Conservation (phyloP, 2,113 vertebrate species). For the Plotosus lineatus region DNA sequence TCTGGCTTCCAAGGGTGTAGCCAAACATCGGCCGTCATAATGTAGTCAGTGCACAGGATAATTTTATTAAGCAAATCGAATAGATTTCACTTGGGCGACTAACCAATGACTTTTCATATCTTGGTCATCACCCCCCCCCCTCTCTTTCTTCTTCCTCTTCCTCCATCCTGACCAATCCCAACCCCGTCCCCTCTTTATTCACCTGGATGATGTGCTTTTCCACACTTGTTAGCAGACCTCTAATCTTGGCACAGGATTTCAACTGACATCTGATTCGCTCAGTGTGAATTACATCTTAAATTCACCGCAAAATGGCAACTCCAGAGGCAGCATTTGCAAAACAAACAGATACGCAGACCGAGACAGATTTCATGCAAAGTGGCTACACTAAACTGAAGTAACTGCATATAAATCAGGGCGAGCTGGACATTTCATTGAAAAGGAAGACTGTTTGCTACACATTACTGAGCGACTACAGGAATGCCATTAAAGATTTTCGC, state of each 20-base stretch:
- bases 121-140: slow-evolving; percentile 25
- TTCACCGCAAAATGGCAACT: slow-evolving; percentile 38
- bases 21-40: slow-evolving; percentile 58
- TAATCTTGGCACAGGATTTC: slow-evolving; percentile 33
- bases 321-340: slow-evolving; percentile 31
- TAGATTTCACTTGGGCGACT: slow-evolving; percentile 63
- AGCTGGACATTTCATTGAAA: neutral
- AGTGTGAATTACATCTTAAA: slow-evolving; percentile 25
- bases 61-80: slow-evolving; percentile 78
- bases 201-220: slow-evolving; percentile 30
- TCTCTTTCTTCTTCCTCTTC: slow-evolving; percentile 25
- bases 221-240: slow-evolving; percentile 23
- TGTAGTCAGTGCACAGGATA: slow-evolving; percentile 64
- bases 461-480: neutral
- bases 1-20: slow-evolving; percentile 56
- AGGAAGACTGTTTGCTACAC: neutral
- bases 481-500: neutral
- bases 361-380: slow-evolving; percentile 30
- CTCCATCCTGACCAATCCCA: neutral
- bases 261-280: slow-evolving; percentile 31
- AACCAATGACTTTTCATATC: slow-evolving; percentile 61
- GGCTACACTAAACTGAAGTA: slow-evolving; percentile 10
- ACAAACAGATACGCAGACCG: slow-evolving; percentile 10
- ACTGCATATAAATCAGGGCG: slow-evolving; percentile 31
- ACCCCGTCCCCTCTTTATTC: slow-evolving; percentile 19